A percentile compares a stretch with the other conserved stretches of the same genome.
Evolutionary conservation across 2,113 vertebrate genomes (phyloP).

Genomic region (Gasterosteus aculeatus): DNA sequence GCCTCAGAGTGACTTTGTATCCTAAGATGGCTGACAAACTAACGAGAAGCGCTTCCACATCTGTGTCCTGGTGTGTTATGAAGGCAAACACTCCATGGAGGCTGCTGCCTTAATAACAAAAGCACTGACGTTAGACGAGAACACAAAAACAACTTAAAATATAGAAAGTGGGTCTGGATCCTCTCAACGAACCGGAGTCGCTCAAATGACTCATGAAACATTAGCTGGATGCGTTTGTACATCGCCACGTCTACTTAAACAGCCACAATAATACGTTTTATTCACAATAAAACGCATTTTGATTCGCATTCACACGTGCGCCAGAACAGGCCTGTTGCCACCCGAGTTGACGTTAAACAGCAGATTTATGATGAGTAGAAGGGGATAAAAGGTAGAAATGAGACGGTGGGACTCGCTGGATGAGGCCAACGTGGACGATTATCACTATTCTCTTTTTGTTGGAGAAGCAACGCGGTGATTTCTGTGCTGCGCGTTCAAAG

Average conservation of each 20-base stretch:
- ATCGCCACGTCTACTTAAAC: rapidly evolving
- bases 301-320: constrained; percentile 56
- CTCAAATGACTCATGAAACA: neutral
- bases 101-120: neutral
- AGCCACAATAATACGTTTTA: neutral
- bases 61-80: neutral
- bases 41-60: neutral
- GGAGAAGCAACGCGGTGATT: rapidly evolving
- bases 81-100: neutral
- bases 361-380: neutral
- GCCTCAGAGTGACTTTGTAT: neutral
- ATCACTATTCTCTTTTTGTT: rapidly evolving
- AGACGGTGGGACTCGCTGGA: rapidly evolving
- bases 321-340: constrained; percentile 41
- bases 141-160: neutral
- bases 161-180: neutral
- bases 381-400: neutral
- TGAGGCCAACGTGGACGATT: rapidly evolving
- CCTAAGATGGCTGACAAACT: constrained; percentile 35
- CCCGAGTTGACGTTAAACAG: neutral
- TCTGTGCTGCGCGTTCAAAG: neutral
- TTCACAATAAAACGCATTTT: neutral
- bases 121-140: neutral
- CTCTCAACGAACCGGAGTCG: neutral
- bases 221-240: rapidly evolving